These are phyloP conservation scores for Amphilophus citrinellus DNA, from an alignment of 2,113 vertebrate genomes.

Conservation along the genomic window DNA sequence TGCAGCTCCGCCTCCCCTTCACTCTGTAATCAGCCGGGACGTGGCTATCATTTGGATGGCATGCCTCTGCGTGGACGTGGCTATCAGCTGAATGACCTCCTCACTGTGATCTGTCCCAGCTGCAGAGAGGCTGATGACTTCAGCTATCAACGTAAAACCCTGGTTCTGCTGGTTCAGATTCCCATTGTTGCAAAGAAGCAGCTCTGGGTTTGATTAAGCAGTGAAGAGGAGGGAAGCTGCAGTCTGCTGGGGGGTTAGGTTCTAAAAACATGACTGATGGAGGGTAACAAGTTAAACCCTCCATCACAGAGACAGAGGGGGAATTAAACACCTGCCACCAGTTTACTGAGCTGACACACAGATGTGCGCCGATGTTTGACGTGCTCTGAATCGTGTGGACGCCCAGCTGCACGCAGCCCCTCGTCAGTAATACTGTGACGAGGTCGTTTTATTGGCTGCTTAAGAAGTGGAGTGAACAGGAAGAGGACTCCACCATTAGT, in stretches of 20 bases:
- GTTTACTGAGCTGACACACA: too few relatives aligned
- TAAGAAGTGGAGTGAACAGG: background rate
- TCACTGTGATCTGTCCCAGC: background rate
- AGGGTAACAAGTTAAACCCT: background rate
- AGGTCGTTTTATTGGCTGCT: background rate
- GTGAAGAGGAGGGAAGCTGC: background rate
- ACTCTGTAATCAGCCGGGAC: conserved; percentile 21
- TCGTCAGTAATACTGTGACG: background rate
- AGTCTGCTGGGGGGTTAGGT: background rate
- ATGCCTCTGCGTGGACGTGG: conserved; percentile 8
- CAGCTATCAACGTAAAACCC: background rate
- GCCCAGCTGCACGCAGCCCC: background rate
- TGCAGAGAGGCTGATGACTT: background rate
- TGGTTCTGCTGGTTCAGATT: background rate
- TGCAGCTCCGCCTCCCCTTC: background rate
- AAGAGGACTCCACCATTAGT: background rate
- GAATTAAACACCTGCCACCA: background rate
- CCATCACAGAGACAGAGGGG: background rate
- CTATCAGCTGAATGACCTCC: conserved; percentile 15
- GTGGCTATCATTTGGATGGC: conserved; percentile 15
- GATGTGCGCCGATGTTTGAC: too few relatives aligned
- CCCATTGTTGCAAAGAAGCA: background rate
- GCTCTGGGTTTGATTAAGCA: background rate
- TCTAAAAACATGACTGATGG: background rate
- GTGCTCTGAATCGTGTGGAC: background rate